Evolutionary conservation across 2,797 vertebrate species (phyloP).

Genomic region (Columba guinea): DNA sequence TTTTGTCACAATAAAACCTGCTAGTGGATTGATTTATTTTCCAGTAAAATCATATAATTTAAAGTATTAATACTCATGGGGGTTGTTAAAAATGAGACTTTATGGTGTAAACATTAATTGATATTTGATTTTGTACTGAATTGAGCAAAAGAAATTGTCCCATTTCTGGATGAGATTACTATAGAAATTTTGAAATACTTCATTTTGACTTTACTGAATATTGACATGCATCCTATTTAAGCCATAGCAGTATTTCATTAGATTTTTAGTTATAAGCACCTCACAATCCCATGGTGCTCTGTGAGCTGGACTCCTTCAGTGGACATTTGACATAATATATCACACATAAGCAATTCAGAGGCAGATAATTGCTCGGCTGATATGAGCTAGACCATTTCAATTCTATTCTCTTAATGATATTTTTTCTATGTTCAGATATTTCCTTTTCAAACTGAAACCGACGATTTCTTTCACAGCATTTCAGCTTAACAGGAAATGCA

Average conservation of each 20-base stretch:
- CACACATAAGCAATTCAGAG: neutral
- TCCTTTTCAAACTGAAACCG: neutral
- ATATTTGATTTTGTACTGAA: neutral
- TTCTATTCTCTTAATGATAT: neutral
- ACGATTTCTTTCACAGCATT: neutral
- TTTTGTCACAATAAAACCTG: neutral
- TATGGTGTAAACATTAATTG: neutral
- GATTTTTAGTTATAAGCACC: neutral
- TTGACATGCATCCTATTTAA: neutral
- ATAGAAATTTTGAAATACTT: neutral
- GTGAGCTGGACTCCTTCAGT: neutral
- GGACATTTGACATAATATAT: neutral
- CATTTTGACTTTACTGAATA: neutral
- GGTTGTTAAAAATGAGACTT: neutral
- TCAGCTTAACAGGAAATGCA: neutral
- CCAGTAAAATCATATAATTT: neutral
- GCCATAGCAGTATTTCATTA: neutral
- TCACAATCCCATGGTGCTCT: accelerated
- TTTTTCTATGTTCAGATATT: neutral
- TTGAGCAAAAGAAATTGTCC: neutral
- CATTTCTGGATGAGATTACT: neutral
- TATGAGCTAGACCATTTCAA: neutral
- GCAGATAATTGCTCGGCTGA: neutral
- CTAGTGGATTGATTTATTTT: neutral
- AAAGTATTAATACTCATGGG: neutral